A percentile compares a stretch with the other conserved stretches of the same genome.
Evolutionary conservation across 1,140 invertebrate genomes (phyloP).

Genomic region (Rhynchophorus ferrugineus): DNA sequence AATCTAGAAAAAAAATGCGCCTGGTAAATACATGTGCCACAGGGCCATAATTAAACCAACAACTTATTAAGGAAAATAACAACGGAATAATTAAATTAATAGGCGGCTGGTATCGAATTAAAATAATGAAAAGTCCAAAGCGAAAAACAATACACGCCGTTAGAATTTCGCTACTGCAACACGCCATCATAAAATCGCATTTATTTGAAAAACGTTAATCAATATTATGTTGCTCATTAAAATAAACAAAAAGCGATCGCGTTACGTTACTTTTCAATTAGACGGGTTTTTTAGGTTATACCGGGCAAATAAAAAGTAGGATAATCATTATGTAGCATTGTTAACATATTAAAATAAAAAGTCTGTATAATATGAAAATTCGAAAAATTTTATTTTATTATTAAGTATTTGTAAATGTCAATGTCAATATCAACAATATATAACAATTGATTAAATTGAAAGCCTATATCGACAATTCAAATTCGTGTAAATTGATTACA

Average conservation of each 20-base stretch:
- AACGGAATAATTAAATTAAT: background rate
- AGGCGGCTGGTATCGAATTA: background rate
- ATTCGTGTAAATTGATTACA: no score
- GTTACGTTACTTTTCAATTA: conserved; percentile 4
- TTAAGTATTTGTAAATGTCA: no score
- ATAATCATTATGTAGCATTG: no score
- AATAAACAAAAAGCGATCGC: conserved; percentile 8
- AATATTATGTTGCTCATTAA: conserved; percentile 13
- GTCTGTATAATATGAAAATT: background rate
- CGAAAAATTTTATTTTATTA: background rate
- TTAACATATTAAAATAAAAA: no score
- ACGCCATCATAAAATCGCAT: background rate
- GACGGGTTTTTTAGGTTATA: background rate
- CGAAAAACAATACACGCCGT: conserved; percentile 7
- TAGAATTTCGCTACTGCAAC: background rate
- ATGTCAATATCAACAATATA: no score
- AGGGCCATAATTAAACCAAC: no score
- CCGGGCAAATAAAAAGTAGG: no score
- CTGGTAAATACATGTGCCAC: no score
- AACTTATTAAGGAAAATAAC: no score
- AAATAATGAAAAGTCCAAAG: conserved; percentile 3
- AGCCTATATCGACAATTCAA: no score
- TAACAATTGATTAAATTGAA: no score
- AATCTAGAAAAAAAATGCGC: no score
- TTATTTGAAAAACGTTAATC: conserved; percentile 22